A percentile compares a stretch with the other conserved stretches of the same genome.
Conservation (phyloP, 2,888 invertebrate genomes). For the Himalopsyche tibetana region DNA sequence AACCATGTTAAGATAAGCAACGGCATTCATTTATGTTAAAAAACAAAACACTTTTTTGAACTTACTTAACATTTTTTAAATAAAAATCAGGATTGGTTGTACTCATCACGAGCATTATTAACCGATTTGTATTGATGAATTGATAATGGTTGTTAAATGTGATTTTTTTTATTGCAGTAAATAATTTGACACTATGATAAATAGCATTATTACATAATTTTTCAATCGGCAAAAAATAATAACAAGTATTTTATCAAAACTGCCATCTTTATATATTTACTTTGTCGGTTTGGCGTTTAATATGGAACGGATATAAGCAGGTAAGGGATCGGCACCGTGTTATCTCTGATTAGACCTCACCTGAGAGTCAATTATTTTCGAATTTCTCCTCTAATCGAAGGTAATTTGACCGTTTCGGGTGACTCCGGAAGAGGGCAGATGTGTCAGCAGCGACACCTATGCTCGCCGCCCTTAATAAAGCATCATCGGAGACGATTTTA, state of each 20-base stretch:
- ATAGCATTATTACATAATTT: background rate
- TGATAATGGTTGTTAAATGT: too few species aligned
- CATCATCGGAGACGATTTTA: constrained; percentile 35
- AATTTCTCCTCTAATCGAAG: constrained; percentile 49
- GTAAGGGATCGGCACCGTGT: too few species aligned
- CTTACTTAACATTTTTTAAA: too few species aligned
- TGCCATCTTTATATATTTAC: constrained; percentile 2
- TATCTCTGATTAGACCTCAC: constrained; percentile 55
- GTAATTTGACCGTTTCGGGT: constrained; percentile 44
- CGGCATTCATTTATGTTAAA: too few species aligned
- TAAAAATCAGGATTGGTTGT: too few species aligned
- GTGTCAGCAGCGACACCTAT: constrained; percentile 21
- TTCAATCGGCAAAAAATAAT: background rate
- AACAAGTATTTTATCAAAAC: background rate
- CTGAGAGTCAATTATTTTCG: constrained; percentile 56
- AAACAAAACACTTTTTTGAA: too few species aligned
- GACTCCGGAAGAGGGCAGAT: constrained; percentile 28
- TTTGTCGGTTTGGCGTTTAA: constrained; percentile 1
- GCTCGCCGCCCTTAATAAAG: constrained; percentile 38
- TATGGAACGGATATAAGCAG: constrained; percentile 36
- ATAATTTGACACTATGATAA: too few species aligned
- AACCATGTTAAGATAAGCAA: too few species aligned
- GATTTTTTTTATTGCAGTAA: too few species aligned
- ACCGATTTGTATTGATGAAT: too few species aligned
- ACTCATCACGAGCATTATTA: too few species aligned